Evolutionary conservation across 2,888 invertebrate genomes (phyloP).

Genomic region (Papilio protenor): DNA sequence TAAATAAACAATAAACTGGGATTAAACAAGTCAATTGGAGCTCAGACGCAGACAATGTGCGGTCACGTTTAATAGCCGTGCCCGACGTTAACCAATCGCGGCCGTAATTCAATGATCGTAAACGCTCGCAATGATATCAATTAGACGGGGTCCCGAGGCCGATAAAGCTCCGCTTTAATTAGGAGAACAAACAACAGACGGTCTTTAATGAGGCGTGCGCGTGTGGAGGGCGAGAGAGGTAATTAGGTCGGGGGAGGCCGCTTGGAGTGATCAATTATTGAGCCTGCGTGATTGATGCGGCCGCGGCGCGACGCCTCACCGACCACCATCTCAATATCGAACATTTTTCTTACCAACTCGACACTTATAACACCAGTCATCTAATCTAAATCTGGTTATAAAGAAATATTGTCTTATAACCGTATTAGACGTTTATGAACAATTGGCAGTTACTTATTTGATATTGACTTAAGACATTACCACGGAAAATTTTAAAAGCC

Average conservation of each 20-base stretch:
- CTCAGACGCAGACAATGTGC: slow-evolving; percentile 76
- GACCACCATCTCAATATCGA: slow-evolving; percentile 42
- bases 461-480: too few species aligned
- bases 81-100: slow-evolving; percentile 76
- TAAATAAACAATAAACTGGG: slow-evolving; percentile 80
- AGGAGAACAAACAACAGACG: slow-evolving; percentile 84
- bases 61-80: slow-evolving; percentile 79
- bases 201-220: slow-evolving; percentile 81
- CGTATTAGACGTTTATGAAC: too few species aligned
- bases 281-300: slow-evolving; percentile 77
- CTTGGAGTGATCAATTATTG: slow-evolving; percentile 76
- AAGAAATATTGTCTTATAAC: not conserved
- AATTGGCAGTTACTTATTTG: too few species aligned
- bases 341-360: slow-evolving; percentile 41
- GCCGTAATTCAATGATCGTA: slow-evolving; percentile 83
- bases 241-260: slow-evolving; percentile 75
- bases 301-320: slow-evolving; percentile 49
- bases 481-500: too few species aligned
- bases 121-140: slow-evolving; percentile 83
- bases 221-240: slow-evolving; percentile 77
- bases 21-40: slow-evolving; percentile 81
- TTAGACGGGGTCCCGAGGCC: slow-evolving; percentile 78
- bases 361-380: slow-evolving; percentile 33
- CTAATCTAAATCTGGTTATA: not conserved
- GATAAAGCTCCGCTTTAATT: slow-evolving; percentile 84